Evolutionary conservation across 2,113 vertebrate species (phyloP).

Genomic region (Dasyprocta punctata): DNA sequence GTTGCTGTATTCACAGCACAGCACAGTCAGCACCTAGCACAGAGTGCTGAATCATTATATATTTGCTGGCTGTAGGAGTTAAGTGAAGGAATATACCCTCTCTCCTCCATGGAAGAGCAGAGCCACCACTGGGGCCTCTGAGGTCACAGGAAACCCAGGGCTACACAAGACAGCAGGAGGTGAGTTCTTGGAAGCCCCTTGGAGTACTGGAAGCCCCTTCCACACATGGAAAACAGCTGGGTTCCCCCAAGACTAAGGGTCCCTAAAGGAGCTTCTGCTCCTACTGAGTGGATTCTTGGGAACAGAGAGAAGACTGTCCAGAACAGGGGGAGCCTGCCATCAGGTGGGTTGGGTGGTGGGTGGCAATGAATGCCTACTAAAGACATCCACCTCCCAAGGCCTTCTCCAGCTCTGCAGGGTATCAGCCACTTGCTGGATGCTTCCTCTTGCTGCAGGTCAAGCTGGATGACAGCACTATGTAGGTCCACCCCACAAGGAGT

Average conservation of each 20-base stretch:
- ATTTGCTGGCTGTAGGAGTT: neutral
- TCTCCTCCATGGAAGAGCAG: neutral
- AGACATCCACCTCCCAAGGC: conserved; percentile 93
- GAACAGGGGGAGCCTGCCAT: neutral
- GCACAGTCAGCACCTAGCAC: neutral
- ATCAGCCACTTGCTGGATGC: conserved; percentile 94
- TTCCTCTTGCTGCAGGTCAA: conserved; percentile 93
- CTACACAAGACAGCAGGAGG: neutral
- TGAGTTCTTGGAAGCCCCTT: neutral
- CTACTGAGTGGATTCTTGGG: neutral
- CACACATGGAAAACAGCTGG: neutral
- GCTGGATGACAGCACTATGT: conserved; percentile 93
- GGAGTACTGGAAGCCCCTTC: neutral
- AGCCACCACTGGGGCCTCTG: neutral
- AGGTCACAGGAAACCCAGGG: neutral
- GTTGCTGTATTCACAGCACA: neutral
- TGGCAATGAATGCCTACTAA: conserved; percentile 88
- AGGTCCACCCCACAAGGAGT: conserved; percentile 91
- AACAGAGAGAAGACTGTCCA: neutral
- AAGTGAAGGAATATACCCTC: neutral
- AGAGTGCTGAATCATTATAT: neutral
- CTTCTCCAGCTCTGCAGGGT: conserved; percentile 90
- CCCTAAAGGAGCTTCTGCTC: neutral
- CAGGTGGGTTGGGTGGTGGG: accelerated
- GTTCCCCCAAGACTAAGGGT: neutral